Evolutionary conservation across 1,140 invertebrate species (phyloP).

Genomic region (Calephelis virginiensis): DNA sequence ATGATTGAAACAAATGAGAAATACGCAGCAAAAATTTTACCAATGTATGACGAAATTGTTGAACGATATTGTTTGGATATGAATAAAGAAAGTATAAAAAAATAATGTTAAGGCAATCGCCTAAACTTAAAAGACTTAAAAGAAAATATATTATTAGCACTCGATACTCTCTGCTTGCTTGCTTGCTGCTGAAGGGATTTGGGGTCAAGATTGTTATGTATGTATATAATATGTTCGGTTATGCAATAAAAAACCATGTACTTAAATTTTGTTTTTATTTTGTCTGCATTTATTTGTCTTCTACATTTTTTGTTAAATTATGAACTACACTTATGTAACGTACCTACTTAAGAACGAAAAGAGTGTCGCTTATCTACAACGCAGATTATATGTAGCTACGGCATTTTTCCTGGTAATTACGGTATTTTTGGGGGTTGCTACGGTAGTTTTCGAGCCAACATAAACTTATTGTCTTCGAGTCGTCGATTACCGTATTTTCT

Average conservation of each 20-base stretch:
- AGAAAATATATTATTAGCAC: too few relatives aligned
- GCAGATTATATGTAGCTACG: too few relatives aligned
- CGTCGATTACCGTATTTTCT: constrained; percentile 55
- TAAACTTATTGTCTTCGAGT: constrained; percentile 54
- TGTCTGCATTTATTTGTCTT: background rate
- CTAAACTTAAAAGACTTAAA: too few relatives aligned
- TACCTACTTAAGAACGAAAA: too few relatives aligned
- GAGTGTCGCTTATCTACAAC: too few relatives aligned
- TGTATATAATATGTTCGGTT: constrained; percentile 7
- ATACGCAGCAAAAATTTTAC: constrained; percentile 53
- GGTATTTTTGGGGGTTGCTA: constrained; percentile 20
- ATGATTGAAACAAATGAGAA: constrained; percentile 48
- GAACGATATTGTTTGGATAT: constrained; percentile 43
- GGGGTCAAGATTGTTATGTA: too few relatives aligned
- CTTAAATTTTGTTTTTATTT: constrained; percentile 1
- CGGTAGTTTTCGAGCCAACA: constrained; percentile 26
- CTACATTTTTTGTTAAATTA: too few relatives aligned
- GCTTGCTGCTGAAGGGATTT: too few relatives aligned
- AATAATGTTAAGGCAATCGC: too few relatives aligned
- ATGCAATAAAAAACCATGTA: background rate
- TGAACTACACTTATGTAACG: too few relatives aligned
- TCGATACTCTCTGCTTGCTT: too few relatives aligned
- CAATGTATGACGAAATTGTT: constrained; percentile 62
- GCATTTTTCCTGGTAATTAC: background rate
- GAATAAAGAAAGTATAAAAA: constrained; percentile 1